Evolutionary conservation across 2,113 vertebrate genomes (phyloP).

Genomic region (Engraulis encrasicolus): DNA sequence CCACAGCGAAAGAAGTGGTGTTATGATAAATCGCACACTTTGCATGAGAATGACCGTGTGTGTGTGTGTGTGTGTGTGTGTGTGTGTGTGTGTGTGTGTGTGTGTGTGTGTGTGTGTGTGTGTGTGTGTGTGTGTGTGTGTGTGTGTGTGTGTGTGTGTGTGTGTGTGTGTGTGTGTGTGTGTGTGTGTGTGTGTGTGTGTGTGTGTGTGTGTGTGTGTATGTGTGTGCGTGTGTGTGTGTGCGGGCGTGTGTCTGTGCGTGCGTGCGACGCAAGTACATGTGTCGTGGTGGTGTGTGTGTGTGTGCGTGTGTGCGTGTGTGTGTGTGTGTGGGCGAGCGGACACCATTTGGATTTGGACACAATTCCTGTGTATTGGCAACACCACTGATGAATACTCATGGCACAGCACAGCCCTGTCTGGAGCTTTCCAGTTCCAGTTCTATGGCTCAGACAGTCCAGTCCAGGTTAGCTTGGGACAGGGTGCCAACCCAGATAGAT

Average conservation of each 20-base stretch:
- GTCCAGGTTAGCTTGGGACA: not conserved
- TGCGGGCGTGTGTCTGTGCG: too few relatives aligned
- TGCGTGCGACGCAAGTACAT: too few relatives aligned
- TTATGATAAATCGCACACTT: constrained; percentile 15
- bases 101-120: not conserved
- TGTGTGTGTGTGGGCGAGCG: not conserved
- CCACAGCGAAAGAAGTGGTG: not conserved
- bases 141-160: not conserved
- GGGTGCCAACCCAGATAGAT: not conserved
- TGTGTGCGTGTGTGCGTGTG: not conserved
- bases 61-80: not conserved
- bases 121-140: not conserved
- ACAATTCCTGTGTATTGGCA: not conserved
- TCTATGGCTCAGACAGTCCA: too few relatives aligned
- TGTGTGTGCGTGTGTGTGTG: not conserved
- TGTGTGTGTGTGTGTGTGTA: not conserved
- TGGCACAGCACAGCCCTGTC: not conserved
- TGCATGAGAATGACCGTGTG: not conserved
- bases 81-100: not conserved
- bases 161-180: not conserved
- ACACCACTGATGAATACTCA: not conserved
- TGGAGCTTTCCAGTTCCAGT: not conserved
- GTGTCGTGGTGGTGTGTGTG: not conserved
- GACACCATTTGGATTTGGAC: too few relatives aligned
- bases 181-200: not conserved